Percentiles rank a stretch among this genome's conserved stretches.
phyloP scores from a whole-genome alignment of 2,888 invertebrate species.

The Epistrophe eligans region DNA sequence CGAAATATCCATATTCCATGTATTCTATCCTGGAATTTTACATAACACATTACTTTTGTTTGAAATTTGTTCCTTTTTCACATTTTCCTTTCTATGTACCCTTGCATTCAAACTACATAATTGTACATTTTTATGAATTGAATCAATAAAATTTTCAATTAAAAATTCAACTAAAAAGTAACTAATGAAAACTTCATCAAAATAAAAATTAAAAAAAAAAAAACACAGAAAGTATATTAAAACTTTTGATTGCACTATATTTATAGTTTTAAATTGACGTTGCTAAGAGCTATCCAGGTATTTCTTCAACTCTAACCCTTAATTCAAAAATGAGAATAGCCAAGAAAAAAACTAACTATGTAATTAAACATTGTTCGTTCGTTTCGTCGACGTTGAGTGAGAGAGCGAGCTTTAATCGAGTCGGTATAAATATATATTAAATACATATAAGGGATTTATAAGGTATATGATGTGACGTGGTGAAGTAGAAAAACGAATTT shows the following conservation, averaged over 20 bases:
- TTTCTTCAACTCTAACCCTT: background rate
- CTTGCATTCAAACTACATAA: no score
- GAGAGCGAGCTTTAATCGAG: conserved; percentile 36
- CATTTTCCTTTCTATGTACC: no score
- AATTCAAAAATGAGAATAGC: background rate
- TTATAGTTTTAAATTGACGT: conserved; percentile 19
- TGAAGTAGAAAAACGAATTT: conserved; percentile 61
- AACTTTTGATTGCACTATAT: conserved; percentile 21
- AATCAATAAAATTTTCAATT: background rate
- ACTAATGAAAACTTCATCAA: background rate
- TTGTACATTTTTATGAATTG: background rate
- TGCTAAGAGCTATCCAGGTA: background rate
- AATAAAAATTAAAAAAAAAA: background rate
- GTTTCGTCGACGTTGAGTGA: background rate
- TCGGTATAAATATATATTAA: conserved; percentile 9
- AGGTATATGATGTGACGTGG: conserved; percentile 27
- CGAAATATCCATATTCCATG: no score
- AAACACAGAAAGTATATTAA: background rate
- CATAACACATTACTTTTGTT: no score
- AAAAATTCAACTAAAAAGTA: background rate
- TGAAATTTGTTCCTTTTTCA: no score
- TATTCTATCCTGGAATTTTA: no score
- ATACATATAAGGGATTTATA: background rate
- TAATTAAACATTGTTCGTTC: conserved; percentile 40
- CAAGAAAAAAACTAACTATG: conserved; percentile 6